Conservation (phyloP, 2,113 vertebrate genomes). For the Mobula hypostoma region DNA sequence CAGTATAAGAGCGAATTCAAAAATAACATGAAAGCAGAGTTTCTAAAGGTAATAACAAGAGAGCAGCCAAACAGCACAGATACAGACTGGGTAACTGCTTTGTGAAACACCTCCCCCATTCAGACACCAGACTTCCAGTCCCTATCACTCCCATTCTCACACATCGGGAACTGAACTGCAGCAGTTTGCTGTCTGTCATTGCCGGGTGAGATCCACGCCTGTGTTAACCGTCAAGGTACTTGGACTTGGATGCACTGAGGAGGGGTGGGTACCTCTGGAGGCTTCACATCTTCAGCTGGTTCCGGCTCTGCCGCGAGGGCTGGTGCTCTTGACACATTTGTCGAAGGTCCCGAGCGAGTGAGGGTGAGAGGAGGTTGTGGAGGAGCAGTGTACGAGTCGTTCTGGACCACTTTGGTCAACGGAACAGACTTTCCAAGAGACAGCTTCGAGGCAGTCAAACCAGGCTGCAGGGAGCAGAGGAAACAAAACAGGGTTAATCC, state of each 20-base stretch:
- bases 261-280: constrained; percentile 24
- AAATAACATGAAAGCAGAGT: too few relatives aligned
- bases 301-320: constrained; percentile 64
- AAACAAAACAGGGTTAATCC: constrained; percentile 22
- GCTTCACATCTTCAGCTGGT: constrained; percentile 35
- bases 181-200: neutral
- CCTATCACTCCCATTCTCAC: constrained; percentile 55
- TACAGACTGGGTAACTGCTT: too few relatives aligned
- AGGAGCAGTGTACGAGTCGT: constrained; percentile 80
- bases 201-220: neutral
- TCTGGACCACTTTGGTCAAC: constrained; percentile 95
- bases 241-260: constrained; percentile 59
- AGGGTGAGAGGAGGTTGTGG: constrained; percentile 47
- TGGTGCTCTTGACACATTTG: constrained; percentile 70
- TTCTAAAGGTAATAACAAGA: too few relatives aligned
- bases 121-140: neutral
- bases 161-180: too few relatives aligned
- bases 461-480: constrained; percentile 53
- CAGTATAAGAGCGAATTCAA: too few relatives aligned
- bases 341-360: constrained; percentile 59
- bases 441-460: constrained; percentile 61
- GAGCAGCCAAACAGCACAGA: too few relatives aligned
- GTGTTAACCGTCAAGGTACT: neutral
- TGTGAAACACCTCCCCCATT: too few relatives aligned
- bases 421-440: constrained; percentile 72